These are phyloP conservation scores for Formicarius rufipectus DNA, from an alignment of 2,113 vertebrate species.

Conservation along the genomic window DNA sequence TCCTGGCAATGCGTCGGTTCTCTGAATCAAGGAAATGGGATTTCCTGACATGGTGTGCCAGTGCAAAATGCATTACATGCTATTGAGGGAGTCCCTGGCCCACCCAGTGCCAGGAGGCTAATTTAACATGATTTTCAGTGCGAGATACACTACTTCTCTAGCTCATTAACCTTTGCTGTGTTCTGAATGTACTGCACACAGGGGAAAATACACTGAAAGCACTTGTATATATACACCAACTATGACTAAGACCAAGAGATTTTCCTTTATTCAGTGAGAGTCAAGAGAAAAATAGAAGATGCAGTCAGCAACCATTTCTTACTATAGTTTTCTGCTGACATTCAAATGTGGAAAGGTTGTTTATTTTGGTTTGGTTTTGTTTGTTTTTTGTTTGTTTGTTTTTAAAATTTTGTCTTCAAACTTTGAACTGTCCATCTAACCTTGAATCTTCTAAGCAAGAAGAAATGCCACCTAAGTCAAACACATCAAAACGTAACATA, in stretches of 20 bases:
- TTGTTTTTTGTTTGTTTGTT: too few relatives aligned
- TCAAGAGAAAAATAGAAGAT: neutral
- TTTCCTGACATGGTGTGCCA: constrained; percentile 6
- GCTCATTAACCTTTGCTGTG: neutral
- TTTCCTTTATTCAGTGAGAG: neutral
- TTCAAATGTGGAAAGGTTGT: neutral
- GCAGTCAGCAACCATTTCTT: neutral
- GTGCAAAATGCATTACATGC: neutral
- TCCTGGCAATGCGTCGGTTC: neutral
- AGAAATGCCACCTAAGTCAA: neutral
- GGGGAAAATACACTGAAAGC: neutral
- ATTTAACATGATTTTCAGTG: neutral
- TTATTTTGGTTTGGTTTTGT: too few relatives aligned
- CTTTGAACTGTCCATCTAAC: neutral
- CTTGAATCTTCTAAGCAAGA: neutral
- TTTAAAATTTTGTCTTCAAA: neutral
- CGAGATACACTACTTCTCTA: neutral
- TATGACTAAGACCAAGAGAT: neutral
- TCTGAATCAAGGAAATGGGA: constrained; percentile 20
- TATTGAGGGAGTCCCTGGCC: neutral
- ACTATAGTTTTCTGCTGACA: neutral
- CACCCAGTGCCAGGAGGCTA: constrained; percentile 3
- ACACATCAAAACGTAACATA: neutral
- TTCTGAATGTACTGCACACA: neutral
- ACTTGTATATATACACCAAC: too few relatives aligned